phyloP scores from a whole-genome alignment of 1,140 invertebrate species.

The Saccostrea glomerata region DNA sequence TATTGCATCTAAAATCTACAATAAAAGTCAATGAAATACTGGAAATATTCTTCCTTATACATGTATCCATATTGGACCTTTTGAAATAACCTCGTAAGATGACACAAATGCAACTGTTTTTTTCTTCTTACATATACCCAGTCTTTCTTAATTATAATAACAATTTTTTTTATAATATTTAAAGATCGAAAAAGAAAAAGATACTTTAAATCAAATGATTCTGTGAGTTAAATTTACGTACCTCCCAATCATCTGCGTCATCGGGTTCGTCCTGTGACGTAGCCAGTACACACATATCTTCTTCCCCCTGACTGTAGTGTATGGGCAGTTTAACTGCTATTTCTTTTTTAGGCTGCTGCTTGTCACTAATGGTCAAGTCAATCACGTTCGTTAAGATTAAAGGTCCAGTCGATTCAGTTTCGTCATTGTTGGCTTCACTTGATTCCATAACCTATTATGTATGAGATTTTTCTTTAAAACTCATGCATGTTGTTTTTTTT shows the following conservation, averaged over 20 bases:
- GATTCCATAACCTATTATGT: conserved; percentile 43
- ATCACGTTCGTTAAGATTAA: conserved; percentile 46
- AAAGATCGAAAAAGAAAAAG: no score
- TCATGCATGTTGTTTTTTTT: no score
- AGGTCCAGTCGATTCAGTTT: conserved; percentile 20
- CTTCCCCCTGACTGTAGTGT: not conserved
- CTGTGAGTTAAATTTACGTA: not conserved
- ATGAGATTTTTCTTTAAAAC: no score
- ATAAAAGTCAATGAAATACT: not conserved
- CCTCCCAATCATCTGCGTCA: conserved; percentile 44
- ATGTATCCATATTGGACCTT: no score
- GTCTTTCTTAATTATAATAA: no score
- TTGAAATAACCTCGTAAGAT: no score
- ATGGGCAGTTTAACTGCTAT: conserved; percentile 42
- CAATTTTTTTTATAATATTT: no score
- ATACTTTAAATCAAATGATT: no score
- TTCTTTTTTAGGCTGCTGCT: conserved; percentile 43
- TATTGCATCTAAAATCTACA: not conserved
- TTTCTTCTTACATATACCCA: no score
- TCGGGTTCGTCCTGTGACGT: conserved; percentile 40
- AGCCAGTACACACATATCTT: conserved; percentile 36
- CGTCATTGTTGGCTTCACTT: conserved; percentile 17
- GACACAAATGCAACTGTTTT: no score
- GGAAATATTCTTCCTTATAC: not conserved
- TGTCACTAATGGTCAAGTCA: conserved; percentile 44